These are phyloP conservation scores for Sinocyclocheilus rhinocerous DNA, from an alignment of 2,113 vertebrate genomes.

Conservation along the genomic window DNA sequence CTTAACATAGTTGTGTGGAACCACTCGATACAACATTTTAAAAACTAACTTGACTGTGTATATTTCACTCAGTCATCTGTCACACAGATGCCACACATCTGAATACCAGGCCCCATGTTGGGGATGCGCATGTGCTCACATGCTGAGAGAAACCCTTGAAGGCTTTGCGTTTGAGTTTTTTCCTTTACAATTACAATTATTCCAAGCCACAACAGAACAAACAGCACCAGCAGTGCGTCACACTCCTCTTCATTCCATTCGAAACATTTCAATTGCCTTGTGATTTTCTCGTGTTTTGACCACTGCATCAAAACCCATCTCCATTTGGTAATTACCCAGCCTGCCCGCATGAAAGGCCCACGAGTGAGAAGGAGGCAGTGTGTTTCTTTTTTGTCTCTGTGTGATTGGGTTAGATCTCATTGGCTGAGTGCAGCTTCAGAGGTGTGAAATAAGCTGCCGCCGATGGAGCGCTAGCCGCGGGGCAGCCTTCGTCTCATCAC, in stretches of 20 bases:
- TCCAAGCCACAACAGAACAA: constrained; percentile 25
- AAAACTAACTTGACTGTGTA: constrained; percentile 4
- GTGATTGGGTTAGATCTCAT: constrained; percentile 85
- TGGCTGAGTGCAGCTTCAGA: constrained; percentile 85
- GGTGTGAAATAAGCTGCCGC: constrained; percentile 89
- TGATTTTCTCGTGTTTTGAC: constrained; percentile 43
- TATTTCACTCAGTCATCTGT: constrained; percentile 4
- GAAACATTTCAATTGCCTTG: constrained; percentile 12
- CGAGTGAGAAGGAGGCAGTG: constrained; percentile 37
- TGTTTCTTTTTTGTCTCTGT: constrained; percentile 81
- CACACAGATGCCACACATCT: constrained; percentile 16
- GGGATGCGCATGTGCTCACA: not conserved
- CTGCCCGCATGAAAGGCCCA: constrained; percentile 41
- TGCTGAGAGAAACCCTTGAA: constrained; percentile 23
- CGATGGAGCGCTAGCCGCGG: constrained; percentile 84
- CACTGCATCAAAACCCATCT: constrained; percentile 44
- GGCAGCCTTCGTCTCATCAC: constrained; percentile 86
- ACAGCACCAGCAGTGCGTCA: constrained; percentile 24
- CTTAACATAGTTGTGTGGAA: not conserved
- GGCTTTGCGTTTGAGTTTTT: constrained; percentile 28
- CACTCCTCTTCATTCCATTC: constrained; percentile 1
- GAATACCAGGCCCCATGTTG: not conserved
- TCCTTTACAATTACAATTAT: constrained; percentile 27
- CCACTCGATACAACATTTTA: not conserved
- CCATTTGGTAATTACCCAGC: constrained; percentile 51